Evolutionary conservation across 2,113 vertebrate genomes (phyloP).

Genomic region (Forbesichthys agassizii): DNA sequence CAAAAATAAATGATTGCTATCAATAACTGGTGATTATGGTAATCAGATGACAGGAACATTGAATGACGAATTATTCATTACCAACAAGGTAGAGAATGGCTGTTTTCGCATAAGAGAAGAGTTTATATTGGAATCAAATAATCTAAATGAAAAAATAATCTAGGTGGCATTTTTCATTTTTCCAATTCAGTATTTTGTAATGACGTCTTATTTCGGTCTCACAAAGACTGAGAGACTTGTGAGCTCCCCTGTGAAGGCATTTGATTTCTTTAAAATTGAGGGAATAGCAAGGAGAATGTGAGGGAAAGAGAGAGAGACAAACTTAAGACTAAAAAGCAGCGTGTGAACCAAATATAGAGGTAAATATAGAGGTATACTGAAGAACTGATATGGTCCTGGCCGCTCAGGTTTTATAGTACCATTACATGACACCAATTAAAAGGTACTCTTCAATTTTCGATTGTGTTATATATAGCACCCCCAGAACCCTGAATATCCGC

Average conservation of each 20-base stretch:
- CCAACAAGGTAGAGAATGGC: background rate
- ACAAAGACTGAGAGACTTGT: conserved; percentile 13
- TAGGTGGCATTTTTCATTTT: background rate
- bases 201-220: conserved; percentile 1
- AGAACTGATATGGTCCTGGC: too few species aligned
- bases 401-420: too few species aligned
- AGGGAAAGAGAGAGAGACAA: background rate
- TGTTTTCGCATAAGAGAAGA: background rate
- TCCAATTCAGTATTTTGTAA: conserved; percentile 5
- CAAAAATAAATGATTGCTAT: background rate
- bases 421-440: too few species aligned
- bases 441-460: too few species aligned
- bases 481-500: too few species aligned
- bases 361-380: too few species aligned
- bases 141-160: too few species aligned
- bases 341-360: too few species aligned
- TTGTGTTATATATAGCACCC: too few species aligned
- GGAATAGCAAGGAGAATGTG: background rate
- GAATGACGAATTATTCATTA: background rate
- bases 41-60: background rate
- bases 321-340: background rate
- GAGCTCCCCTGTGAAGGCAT: conserved; percentile 14
- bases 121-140: too few species aligned
- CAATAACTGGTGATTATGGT: conserved; percentile 2
- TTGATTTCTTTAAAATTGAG: conserved; percentile 17